A percentile compares a stretch with the other conserved stretches of the same genome.
Conservation (phyloP, 2,113 vertebrate genomes). For the Hemibagrus wyckioides region DNA sequence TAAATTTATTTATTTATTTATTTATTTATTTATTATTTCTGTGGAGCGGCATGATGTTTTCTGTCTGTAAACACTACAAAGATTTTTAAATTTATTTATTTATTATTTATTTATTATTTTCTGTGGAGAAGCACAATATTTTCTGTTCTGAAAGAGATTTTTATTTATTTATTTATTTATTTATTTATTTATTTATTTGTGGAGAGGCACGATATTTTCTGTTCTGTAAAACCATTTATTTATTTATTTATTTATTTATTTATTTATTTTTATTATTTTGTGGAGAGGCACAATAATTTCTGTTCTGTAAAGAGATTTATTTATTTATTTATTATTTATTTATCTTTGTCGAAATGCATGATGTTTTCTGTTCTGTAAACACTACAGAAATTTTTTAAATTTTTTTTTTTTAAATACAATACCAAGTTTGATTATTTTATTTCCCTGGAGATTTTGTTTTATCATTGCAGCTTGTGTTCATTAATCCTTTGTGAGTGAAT, state of each 20-base stretch:
- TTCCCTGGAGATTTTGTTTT: neutral
- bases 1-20: too few relatives aligned
- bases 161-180: too few relatives aligned
- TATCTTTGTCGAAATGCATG: slow-evolving; percentile 41
- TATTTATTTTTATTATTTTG: too few relatives aligned
- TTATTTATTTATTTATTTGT: slow-evolving; percentile 29
- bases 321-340: neutral
- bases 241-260: slow-evolving; percentile 28
- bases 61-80: neutral
- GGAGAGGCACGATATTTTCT: too few relatives aligned
- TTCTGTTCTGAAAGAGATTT: too few relatives aligned
- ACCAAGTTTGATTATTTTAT: neutral
- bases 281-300: too few relatives aligned
- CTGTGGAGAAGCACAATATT: too few relatives aligned
- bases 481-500: neutral
- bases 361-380: neutral
- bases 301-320: too few relatives aligned
- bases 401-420: neutral
- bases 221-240: too few relatives aligned
- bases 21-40: slow-evolving; percentile 43
- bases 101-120: too few relatives aligned
- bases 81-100: neutral
- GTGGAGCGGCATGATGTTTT: slow-evolving; percentile 34
- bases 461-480: neutral
- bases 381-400: neutral